Percentiles rank a stretch among this genome's conserved stretches.
Conservation (phyloP, 2,888 invertebrate species). For the Meloe dianella region DNA sequence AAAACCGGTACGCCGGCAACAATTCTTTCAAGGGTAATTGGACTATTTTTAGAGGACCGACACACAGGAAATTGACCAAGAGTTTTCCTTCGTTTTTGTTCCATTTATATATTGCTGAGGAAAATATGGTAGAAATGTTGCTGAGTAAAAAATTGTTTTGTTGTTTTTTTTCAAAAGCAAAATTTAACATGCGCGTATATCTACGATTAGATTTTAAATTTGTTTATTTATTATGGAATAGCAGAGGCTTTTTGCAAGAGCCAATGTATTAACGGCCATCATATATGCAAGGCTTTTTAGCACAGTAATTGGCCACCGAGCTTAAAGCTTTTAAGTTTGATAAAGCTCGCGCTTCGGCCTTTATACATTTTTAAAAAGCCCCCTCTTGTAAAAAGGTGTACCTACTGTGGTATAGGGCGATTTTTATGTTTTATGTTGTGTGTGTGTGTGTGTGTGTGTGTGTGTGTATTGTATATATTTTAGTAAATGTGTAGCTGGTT, state of each 20-base stretch:
- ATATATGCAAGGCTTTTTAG: slow-evolving; percentile 60
- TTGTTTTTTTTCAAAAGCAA: no score
- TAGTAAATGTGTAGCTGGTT: slow-evolving; percentile 4
- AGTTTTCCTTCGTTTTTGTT: slow-evolving; percentile 2
- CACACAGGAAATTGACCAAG: slow-evolving; percentile 13
- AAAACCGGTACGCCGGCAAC: slow-evolving; percentile 44
- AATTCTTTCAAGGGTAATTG: slow-evolving; percentile 42
- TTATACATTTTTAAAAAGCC: slow-evolving; percentile 60
- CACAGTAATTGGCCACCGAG: slow-evolving; percentile 60
- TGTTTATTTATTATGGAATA: slow-evolving; percentile 29
- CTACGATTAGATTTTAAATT: slow-evolving; percentile 7
- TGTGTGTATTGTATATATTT: slow-evolving; percentile 19
- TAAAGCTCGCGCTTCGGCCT: slow-evolving; percentile 58
- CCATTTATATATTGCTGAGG: neutral
- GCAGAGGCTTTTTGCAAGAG: slow-evolving; percentile 30
- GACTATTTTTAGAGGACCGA: slow-evolving; percentile 28
- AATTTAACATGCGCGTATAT: neutral
- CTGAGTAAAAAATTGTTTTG: neutral
- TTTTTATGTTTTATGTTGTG: no score
- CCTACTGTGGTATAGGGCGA: slow-evolving; percentile 34
- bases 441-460: no score
- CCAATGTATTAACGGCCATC: slow-evolving; percentile 45
- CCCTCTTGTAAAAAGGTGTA: slow-evolving; percentile 45
- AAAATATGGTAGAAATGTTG: neutral
- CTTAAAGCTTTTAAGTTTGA: slow-evolving; percentile 61